Evolutionary conservation across 2,797 vertebrate species (phyloP).

Genomic region (Nyctalus aviator): DNA sequence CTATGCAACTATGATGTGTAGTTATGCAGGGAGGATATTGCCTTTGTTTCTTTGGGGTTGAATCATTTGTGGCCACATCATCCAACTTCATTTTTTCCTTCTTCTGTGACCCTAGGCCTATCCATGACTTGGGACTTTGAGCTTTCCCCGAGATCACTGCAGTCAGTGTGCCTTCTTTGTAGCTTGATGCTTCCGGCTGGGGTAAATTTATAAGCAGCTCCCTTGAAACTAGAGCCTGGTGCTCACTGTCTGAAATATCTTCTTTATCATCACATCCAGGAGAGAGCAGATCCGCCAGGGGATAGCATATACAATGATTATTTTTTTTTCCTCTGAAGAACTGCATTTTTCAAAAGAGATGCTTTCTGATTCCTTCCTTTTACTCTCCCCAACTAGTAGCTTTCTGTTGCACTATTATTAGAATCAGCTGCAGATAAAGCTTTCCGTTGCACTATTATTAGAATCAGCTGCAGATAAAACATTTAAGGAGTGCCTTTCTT

Average conservation of each 20-base stretch:
- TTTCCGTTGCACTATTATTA: neutral
- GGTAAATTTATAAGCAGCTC: slow-evolving; percentile 62
- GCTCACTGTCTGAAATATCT: slow-evolving; percentile 53
- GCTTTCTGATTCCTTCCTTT: neutral
- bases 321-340: slow-evolving; percentile 39
- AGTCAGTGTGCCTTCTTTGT: neutral
- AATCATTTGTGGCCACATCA: slow-evolving; percentile 55
- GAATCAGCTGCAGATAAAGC: slow-evolving; percentile 50
- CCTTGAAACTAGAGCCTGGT: slow-evolving; percentile 42
- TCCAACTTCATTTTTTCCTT: neutral
- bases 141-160: neutral
- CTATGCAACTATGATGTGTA: neutral
- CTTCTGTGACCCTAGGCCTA: neutral
- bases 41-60: slow-evolving; percentile 47
- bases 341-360: slow-evolving; percentile 52
- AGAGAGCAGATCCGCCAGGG: neutral
- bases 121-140: slow-evolving; percentile 38
- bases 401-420: neutral
- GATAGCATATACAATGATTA: slow-evolving; percentile 12
- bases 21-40: neutral
- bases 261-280: slow-evolving; percentile 57
- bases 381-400: neutral
- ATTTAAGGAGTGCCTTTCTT: neutral
- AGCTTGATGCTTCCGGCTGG: slow-evolving; percentile 8
- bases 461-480: slow-evolving; percentile 47